These are phyloP conservation scores for Tipula lateralis DNA, from an alignment of 2,888 invertebrate genomes.

Conservation along the genomic window DNA sequence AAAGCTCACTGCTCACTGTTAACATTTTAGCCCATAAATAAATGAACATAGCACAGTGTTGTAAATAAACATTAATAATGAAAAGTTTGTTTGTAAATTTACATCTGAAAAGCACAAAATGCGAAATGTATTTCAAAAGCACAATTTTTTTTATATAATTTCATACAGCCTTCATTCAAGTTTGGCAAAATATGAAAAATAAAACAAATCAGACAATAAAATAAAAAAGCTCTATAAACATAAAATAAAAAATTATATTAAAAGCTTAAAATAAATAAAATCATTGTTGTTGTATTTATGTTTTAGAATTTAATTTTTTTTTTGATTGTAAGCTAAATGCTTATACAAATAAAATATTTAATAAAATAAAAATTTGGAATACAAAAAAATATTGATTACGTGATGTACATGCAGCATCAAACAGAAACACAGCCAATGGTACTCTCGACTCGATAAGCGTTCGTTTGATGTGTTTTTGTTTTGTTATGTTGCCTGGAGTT, in stretches of 20 bases:
- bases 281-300: background rate
- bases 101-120: background rate
- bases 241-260: background rate
- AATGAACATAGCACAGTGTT: background rate
- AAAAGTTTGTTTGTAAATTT: background rate
- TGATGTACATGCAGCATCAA: background rate
- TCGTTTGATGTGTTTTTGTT: background rate
- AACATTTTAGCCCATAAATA: background rate
- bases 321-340: background rate
- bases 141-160: background rate
- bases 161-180: background rate
- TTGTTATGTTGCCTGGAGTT: background rate
- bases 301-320: background rate
- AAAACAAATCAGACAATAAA: background rate
- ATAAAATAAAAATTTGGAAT: background rate
- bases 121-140: background rate
- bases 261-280: conserved; percentile 2
- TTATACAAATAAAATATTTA: conserved; percentile 8
- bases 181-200: background rate
- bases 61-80: background rate
- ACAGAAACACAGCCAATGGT: background rate
- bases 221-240: background rate
- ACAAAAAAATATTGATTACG: background rate
- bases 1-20: too few species aligned
- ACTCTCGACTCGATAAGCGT: background rate